phyloP scores from a whole-genome alignment of 2,113 vertebrate genomes.

The Phasianus colchicus region DNA sequence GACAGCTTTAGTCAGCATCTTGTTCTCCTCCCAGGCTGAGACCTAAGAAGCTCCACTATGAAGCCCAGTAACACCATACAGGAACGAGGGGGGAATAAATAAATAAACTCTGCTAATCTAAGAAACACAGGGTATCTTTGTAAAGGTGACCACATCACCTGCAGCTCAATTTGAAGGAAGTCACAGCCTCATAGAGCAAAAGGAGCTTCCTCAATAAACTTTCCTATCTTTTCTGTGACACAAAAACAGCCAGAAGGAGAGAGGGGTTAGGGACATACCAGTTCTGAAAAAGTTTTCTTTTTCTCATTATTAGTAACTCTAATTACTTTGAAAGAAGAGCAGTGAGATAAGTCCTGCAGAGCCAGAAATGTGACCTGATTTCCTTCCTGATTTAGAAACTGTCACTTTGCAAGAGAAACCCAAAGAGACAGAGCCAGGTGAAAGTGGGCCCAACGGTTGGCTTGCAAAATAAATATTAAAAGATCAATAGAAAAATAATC shows the following conservation, averaged over 20 bases:
- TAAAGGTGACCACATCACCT: background rate
- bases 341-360: constrained; percentile 71
- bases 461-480: constrained; percentile 25
- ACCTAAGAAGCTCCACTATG: background rate
- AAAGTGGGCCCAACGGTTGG: background rate
- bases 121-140: background rate
- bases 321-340: constrained; percentile 75
- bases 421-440: constrained; percentile 61
- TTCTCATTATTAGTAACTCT: constrained; percentile 72
- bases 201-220: background rate
- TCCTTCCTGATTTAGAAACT: constrained; percentile 74
- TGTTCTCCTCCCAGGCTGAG: background rate
- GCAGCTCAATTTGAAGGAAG: background rate
- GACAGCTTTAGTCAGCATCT: background rate
- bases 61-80: background rate
- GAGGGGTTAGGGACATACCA: constrained; percentile 55
- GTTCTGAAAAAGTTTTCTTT: constrained; percentile 64
- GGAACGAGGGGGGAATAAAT: background rate
- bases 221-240: constrained; percentile 46
- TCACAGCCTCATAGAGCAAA: background rate
- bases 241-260: constrained; percentile 54
- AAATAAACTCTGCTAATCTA: background rate
- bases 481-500: background rate
- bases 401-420: constrained; percentile 68
- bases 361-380: constrained; percentile 75